A percentile compares a stretch with the other conserved stretches of the same genome.
Evolutionary conservation across 92 coral and sea anemone species (phyloP).

Genomic region (Virgularia gustaviana): DNA sequence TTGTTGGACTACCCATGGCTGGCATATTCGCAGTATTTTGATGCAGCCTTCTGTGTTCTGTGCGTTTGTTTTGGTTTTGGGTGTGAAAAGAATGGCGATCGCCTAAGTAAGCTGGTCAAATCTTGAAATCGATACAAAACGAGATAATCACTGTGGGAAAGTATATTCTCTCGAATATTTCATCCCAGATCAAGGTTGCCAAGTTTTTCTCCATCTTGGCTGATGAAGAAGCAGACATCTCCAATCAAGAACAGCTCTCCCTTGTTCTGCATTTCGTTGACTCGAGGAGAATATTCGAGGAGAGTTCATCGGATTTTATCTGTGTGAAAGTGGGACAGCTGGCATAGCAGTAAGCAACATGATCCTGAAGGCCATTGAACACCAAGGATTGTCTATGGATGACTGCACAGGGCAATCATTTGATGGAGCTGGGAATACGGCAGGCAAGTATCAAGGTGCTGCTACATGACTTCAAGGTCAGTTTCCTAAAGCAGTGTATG

Average conservation of each 20-base stretch:
- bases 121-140: too few relatives aligned
- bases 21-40: too few relatives aligned
- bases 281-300: constrained; percentile 23
- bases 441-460: constrained; percentile 57
- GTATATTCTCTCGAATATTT: too few relatives aligned
- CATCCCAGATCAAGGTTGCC: constrained; percentile 15
- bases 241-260: constrained; percentile 32
- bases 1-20: too few relatives aligned
- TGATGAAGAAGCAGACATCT: constrained; percentile 37
- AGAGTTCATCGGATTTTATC: constrained; percentile 62
- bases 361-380: constrained; percentile 42
- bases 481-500: constrained; percentile 30
- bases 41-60: too few relatives aligned
- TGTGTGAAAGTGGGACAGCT: constrained; percentile 51
- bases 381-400: constrained; percentile 54
- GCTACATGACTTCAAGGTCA: constrained; percentile 50
- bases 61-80: too few relatives aligned
- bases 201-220: constrained; percentile 39
- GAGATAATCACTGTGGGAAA: constrained; percentile 47
- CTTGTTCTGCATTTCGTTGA: constrained; percentile 43
- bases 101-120: too few relatives aligned
- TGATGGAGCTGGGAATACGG: constrained; percentile 77
- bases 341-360: constrained; percentile 53
- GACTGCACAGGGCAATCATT: constrained; percentile 63
- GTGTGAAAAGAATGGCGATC: too few relatives aligned